Conservation (phyloP, 35 echinoderm and acorn worm genomes). For the Heliocidaris tuberculata region DNA sequence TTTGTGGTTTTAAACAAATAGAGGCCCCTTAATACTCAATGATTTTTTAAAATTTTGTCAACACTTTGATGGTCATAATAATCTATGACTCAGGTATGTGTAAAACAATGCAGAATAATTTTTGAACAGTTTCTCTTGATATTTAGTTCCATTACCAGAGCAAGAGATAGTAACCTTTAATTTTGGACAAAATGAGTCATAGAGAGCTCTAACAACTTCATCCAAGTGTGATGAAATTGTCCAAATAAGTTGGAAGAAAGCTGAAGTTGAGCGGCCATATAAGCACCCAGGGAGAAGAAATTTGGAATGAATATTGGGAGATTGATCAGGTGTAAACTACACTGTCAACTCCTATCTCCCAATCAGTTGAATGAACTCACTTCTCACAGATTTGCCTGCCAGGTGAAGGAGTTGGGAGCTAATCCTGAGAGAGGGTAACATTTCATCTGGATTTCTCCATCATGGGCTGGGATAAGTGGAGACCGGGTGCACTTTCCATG, state of each 20-base stretch:
- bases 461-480: not conserved
- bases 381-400: not conserved
- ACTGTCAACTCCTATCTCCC: constrained; percentile 9
- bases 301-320: not conserved
- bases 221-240: constrained; percentile 10
- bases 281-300: constrained; percentile 8
- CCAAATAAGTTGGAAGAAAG: not conserved
- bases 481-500: not conserved
- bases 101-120: no score
- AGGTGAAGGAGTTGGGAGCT: not conserved
- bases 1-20: no score
- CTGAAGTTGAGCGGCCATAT: not conserved
- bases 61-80: no score
- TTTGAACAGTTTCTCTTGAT: no score
- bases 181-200: not conserved
- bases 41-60: no score
- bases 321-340: constrained; percentile 17
- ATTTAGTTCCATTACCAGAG: not conserved
- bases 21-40: no score
- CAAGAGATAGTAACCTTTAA: not conserved
- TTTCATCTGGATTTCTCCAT: not conserved
- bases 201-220: not conserved
- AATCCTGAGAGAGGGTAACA: constrained; percentile 1
- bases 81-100: no score
- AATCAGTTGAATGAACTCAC: constrained; percentile 17